phyloP scores from a whole-genome alignment of 2,888 invertebrate species.

The Tenthredo notha region DNA sequence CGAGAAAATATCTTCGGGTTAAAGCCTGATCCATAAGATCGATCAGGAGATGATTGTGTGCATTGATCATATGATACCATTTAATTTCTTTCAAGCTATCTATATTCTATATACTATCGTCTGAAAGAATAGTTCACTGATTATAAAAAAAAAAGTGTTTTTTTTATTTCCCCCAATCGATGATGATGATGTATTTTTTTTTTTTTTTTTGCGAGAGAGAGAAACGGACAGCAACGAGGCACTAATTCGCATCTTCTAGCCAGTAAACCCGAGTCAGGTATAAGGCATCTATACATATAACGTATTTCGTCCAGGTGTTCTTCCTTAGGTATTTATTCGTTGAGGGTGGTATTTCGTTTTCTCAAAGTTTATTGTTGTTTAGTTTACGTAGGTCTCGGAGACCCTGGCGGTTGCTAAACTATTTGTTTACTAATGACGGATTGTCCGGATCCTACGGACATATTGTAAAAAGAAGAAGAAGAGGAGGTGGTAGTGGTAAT shows the following conservation, averaged over 20 bases:
- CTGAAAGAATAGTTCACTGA: too few relatives aligned
- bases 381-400: constrained; percentile 69
- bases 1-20: not conserved
- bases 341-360: constrained; percentile 67
- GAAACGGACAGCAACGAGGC: not conserved
- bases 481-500: not conserved
- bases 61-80: not conserved
- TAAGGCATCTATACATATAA: not conserved
- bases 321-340: constrained; percentile 6
- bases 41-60: not conserved
- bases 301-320: constrained; percentile 42
- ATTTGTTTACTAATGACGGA: constrained; percentile 76
- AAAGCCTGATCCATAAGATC: not conserved
- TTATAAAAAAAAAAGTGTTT: too few relatives aligned
- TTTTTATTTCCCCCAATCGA: too few relatives aligned
- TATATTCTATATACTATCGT: too few relatives aligned
- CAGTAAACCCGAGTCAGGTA: not conserved
- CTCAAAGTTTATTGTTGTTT: constrained; percentile 69
- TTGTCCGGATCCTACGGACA: constrained; percentile 65
- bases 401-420: constrained; percentile 67
- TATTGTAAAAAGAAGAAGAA: constrained; percentile 6
- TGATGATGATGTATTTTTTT: too few relatives aligned
- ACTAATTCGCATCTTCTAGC: constrained; percentile 20
- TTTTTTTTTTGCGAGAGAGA: too few relatives aligned
- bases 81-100: too few relatives aligned